Evolutionary conservation across 2,113 vertebrate species (phyloP).

Genomic region (Tragulus kanchil): DNA sequence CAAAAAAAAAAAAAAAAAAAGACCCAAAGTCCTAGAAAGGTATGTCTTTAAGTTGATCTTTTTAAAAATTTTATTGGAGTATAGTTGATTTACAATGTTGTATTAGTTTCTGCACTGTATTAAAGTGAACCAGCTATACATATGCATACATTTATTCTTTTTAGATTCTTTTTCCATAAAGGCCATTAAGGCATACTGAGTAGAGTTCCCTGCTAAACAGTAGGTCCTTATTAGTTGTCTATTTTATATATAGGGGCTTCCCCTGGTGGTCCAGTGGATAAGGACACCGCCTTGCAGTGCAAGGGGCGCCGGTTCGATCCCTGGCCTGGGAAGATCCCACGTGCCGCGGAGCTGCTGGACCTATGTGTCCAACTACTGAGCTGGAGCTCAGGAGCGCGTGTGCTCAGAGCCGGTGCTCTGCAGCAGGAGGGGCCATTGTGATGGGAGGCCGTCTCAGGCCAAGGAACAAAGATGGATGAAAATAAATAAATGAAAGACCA

Average conservation of each 20-base stretch:
- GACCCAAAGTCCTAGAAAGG: not conserved
- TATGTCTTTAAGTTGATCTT: not conserved
- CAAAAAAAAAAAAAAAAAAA: not conserved
- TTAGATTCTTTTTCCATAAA: not conserved
- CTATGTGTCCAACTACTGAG: too few relatives aligned
- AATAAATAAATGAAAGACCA: too few relatives aligned
- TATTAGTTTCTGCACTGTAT: not conserved
- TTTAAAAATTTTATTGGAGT: not conserved
- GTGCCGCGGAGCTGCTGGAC: too few relatives aligned
- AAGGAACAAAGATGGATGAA: too few relatives aligned
- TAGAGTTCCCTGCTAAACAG: not conserved
- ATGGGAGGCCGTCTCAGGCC: too few relatives aligned
- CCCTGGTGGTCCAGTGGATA: too few relatives aligned
- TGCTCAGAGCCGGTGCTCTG: too few relatives aligned
- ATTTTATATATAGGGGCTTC: not conserved
- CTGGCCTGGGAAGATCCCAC: too few relatives aligned
- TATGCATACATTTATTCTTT: not conserved
- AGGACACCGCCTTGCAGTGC: too few relatives aligned
- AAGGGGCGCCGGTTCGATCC: too few relatives aligned
- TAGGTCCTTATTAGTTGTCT: not conserved
- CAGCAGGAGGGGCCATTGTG: too few relatives aligned
- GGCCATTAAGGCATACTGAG: not conserved
- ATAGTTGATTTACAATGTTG: not conserved
- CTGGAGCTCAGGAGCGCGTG: too few relatives aligned
- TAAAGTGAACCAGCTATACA: not conserved